These are phyloP conservation scores for Tamandua tetradactyla DNA, from an alignment of 2,797 vertebrate genomes.

Conservation along the genomic window DNA sequence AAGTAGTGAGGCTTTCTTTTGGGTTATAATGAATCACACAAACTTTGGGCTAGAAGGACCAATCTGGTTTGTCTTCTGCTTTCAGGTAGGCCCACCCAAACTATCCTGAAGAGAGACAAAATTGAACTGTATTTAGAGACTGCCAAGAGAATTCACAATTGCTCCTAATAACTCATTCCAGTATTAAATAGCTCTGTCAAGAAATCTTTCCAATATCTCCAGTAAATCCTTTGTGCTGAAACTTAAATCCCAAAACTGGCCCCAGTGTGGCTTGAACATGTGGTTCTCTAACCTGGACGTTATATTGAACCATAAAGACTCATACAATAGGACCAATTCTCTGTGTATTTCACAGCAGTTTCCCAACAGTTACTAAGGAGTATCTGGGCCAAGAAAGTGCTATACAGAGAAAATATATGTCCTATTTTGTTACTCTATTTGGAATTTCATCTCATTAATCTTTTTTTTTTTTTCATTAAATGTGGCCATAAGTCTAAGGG, in stretches of 20 bases:
- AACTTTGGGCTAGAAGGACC: not conserved
- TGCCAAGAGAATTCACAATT: slow-evolving; percentile 64
- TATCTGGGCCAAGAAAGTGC: slow-evolving; percentile 67
- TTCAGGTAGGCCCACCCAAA: slow-evolving; percentile 36
- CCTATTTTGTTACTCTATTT: slow-evolving; percentile 62
- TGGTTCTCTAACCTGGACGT: slow-evolving; percentile 35
- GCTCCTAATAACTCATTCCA: slow-evolving; percentile 69
- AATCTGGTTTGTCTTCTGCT: not conserved
- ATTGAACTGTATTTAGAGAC: slow-evolving; percentile 19
- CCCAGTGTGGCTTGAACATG: slow-evolving; percentile 55
- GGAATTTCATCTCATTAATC: slow-evolving; percentile 68
- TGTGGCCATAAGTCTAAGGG: slow-evolving; percentile 17
- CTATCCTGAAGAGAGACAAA: not conserved
- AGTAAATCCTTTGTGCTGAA: slow-evolving; percentile 71
- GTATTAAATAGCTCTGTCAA: slow-evolving; percentile 66
- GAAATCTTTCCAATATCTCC: slow-evolving; percentile 63
- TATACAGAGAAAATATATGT: slow-evolving; percentile 62
- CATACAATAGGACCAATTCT: slow-evolving; percentile 58
- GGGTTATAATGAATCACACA: slow-evolving; percentile 36
- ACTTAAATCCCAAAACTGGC: slow-evolving; percentile 64
- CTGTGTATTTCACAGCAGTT: slow-evolving; percentile 44
- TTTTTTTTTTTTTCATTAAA: slow-evolving; percentile 61
- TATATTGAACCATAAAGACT: slow-evolving; percentile 11
- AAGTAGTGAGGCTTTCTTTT: not conserved
- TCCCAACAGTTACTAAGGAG: slow-evolving; percentile 50